Evolutionary conservation across 2,797 vertebrate species (phyloP), one percentile per base, ranked within the genome.

Genomic region (Fistularia tabacaria): DNA sequence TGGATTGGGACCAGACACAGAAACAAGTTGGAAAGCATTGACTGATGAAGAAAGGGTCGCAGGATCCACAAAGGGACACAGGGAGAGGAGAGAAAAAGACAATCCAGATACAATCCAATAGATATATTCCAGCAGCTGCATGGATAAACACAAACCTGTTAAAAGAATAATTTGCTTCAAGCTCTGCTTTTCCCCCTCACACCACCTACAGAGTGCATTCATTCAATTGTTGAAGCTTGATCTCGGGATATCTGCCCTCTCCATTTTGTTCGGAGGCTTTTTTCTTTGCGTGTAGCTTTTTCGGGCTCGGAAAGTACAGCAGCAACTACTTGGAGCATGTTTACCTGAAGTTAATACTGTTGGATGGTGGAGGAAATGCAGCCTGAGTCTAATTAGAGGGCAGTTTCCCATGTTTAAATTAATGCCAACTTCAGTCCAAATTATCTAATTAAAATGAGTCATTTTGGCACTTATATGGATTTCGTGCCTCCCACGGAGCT

Each of bases 361-460:
- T 10, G 46, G 7, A 36, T 13, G 14, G 53, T 49, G 6, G 15
- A 68, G 57, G 64, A 75, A 77, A 64, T 54, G 49, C 43, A 52
- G n/a, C 44, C 59, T 62, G 14, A 14, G 14, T 25, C 25, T 66
- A 76, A 82, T 81, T 73, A 71, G 43, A 71, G 56, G 64, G 45
- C 14, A 49, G 38, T 42, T 49, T 54, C 59, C 66, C 40, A 12
- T 67, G 64, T 79, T 74, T 76, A 80, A 57, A 38, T 69, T 39
- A 50, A 43, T 45, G 54, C 51, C 50, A 69, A 51, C 10, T n/a
- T 14, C 25, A 53, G 45, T 65, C 40, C n/a, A 40, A 67, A 63
- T 36, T 0, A 45, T 47, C 15, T 45, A 41, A 73, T 74, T 66
- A 54, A 1, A 57, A 64, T 64, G 6, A 52, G 56, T 45, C 37